Conservation (phyloP, 2,888 invertebrate genomes). For the Bimastos eiseni region DNA sequence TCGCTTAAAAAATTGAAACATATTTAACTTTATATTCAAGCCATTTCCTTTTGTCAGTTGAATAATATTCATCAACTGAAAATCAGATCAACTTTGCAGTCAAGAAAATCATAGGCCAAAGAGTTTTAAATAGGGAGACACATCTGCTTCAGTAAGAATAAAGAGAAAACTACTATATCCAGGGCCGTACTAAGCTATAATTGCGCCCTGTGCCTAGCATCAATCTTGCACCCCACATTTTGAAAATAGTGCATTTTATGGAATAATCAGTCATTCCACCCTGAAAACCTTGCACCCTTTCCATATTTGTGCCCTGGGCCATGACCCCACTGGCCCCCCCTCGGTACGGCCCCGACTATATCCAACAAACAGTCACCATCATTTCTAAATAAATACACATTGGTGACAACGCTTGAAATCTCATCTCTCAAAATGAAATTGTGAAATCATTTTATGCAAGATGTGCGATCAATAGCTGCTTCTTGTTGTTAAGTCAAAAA, state of each 20-base stretch:
- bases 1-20: background rate
- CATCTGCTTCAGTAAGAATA: background rate
- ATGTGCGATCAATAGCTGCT: background rate
- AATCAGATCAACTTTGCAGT: background rate
- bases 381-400: background rate
- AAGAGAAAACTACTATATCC: background rate
- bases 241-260: too few relatives aligned
- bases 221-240: too few relatives aligned
- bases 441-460: background rate
- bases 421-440: background rate
- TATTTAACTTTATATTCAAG: background rate
- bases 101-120: background rate
- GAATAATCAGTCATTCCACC: too few relatives aligned
- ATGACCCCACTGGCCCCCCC: too few relatives aligned
- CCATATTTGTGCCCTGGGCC: too few relatives aligned
- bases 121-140: background rate
- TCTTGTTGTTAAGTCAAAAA: background rate
- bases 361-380: background rate
- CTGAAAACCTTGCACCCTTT: too few relatives aligned
- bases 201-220: too few relatives aligned
- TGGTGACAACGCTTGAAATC: too few relatives aligned
- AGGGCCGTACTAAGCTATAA: too few relatives aligned
- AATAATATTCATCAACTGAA: too few relatives aligned
- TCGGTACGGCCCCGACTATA: too few relatives aligned
- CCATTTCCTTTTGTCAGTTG: background rate